phyloP scores from a whole-genome alignment of 2,888 invertebrate genomes.

The Vanessa cardui region DNA sequence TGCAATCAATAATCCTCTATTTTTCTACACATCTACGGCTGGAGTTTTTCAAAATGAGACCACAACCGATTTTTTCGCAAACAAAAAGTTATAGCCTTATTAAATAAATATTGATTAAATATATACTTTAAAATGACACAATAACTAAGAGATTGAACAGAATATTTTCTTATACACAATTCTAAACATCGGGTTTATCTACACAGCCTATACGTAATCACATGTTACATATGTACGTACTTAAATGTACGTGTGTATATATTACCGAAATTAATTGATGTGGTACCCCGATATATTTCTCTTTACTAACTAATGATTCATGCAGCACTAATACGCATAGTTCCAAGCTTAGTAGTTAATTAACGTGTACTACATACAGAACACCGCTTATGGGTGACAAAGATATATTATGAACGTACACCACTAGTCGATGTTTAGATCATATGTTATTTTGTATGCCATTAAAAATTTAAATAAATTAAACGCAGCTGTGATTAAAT shows the following conservation, averaged over 20 bases:
- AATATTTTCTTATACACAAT: too few relatives aligned
- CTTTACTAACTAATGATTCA: constrained; percentile 30
- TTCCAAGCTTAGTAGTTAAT: constrained; percentile 30
- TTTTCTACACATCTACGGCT: too few relatives aligned
- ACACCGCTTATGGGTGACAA: constrained; percentile 28
- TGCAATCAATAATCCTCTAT: too few relatives aligned
- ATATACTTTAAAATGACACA: too few relatives aligned
- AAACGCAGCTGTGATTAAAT: background rate
- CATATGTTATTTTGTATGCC: constrained; percentile 4
- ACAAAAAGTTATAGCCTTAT: too few relatives aligned
- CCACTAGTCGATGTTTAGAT: background rate
- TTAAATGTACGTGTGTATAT: background rate
- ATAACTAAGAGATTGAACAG: too few relatives aligned
- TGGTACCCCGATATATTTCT: constrained; percentile 22
- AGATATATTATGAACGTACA: constrained; percentile 20
- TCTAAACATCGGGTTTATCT: too few relatives aligned
- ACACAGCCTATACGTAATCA: too few relatives aligned
- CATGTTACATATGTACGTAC: background rate
- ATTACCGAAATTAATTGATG: constrained; percentile 22
- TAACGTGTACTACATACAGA: constrained; percentile 23
- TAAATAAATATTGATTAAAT: too few relatives aligned
- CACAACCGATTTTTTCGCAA: too few relatives aligned
- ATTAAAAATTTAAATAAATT: background rate
- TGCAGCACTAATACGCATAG: constrained; percentile 30
- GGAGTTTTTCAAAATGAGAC: too few relatives aligned